A percentile compares a stretch with the other conserved stretches of the same genome.
These are phyloP conservation scores for Myoxocephalus aenaeus DNA, from an alignment of 2,797 vertebrate genomes.

Conservation along the genomic window DNA sequence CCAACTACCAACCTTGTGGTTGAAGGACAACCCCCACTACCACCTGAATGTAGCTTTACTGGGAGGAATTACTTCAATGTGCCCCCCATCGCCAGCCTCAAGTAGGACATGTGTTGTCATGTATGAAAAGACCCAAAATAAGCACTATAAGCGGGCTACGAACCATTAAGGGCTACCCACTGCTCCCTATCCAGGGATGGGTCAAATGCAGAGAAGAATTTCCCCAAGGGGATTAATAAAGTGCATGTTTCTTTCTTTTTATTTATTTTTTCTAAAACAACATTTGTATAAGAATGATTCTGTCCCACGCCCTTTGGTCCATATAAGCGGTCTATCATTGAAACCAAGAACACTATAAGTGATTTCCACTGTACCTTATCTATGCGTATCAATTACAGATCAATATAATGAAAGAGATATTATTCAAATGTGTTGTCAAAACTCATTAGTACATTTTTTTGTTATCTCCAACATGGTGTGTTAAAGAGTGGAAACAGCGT, in stretches of 20 bases:
- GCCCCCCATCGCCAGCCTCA: neutral
- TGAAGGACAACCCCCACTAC: neutral
- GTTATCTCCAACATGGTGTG: neutral
- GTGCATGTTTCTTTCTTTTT: too few species aligned
- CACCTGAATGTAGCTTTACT: neutral
- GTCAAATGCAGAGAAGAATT: too few species aligned
- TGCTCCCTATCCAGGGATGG: too few species aligned
- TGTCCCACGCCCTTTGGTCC: neutral
- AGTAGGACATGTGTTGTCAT: neutral
- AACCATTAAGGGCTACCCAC: too few species aligned
- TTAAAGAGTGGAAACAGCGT: neutral
- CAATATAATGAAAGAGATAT: slow-evolving; percentile 21
- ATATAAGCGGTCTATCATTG: neutral
- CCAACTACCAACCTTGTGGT: neutral
- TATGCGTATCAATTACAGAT: slow-evolving; percentile 1
- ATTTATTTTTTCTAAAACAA: too few species aligned
- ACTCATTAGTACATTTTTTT: neutral
- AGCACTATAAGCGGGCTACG: neutral
- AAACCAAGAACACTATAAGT: neutral
- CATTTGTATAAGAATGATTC: neutral
- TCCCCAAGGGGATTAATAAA: too few species aligned
- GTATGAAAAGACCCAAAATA: neutral
- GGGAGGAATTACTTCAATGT: neutral
- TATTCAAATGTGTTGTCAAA: too few species aligned
- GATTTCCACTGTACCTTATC: neutral